Conservation (phyloP, 2,888 invertebrate genomes). For the Catocala sponsa region DNA sequence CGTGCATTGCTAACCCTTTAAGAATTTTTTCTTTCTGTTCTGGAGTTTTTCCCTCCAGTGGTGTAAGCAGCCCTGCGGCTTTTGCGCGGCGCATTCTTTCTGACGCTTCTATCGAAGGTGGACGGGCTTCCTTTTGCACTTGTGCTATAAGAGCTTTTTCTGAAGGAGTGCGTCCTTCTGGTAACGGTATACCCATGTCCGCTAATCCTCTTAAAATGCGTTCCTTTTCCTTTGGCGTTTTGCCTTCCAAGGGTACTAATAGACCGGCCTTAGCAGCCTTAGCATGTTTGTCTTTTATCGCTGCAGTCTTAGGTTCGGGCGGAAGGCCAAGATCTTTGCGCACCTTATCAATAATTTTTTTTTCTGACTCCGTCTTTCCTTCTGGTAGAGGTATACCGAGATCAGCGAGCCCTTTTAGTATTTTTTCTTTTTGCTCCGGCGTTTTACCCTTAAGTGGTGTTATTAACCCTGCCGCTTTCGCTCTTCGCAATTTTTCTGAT, state of each 20-base stretch:
- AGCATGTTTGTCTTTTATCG: conserved; percentile 49
- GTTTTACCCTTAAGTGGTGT: conserved; percentile 22
- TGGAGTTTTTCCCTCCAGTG: conserved; percentile 22
- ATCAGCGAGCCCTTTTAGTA: conserved; percentile 15
- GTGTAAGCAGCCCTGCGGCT: conserved; percentile 41
- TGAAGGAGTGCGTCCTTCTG: conserved; percentile 25
- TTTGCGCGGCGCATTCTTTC: conserved; percentile 48
- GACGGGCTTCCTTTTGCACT: no score
- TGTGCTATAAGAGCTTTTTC: no score
- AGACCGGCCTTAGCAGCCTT: conserved; percentile 56
- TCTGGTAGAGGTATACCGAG: conserved; percentile 24
- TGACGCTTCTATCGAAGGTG: not conserved
- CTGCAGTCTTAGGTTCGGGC: conserved; percentile 46
- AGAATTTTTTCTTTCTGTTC: conserved; percentile 26
- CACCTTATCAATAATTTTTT: conserved; percentile 18
- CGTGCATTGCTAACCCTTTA: conserved; percentile 12
- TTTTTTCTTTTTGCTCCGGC: conserved; percentile 22
- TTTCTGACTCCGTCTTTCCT: conserved; percentile 24
- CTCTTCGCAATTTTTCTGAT: conserved; percentile 42
- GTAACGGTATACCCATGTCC: conserved; percentile 18
- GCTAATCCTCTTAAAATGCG: conserved; percentile 23
- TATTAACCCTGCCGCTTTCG: conserved; percentile 48
- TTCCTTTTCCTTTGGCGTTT: conserved; percentile 43
- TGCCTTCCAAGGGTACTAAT: conserved; percentile 58
- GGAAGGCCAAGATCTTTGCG: conserved; percentile 30